Evolutionary conservation across 1,140 invertebrate genomes (phyloP).

Genomic region (Acromyrmex echinatior): DNA sequence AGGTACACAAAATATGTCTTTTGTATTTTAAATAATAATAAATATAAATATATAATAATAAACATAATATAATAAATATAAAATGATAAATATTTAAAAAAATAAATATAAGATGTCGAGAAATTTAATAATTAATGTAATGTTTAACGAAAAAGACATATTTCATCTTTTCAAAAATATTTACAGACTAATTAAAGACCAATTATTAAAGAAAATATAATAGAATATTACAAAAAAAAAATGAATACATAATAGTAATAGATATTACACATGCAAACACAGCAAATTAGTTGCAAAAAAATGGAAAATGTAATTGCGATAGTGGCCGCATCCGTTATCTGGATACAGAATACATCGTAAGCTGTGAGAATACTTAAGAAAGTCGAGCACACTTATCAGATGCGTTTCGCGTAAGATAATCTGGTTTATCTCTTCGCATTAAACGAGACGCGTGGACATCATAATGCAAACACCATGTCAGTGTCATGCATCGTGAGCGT

Average conservation of each 20-base stretch:
- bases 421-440: conserved; percentile 44
- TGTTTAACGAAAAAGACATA: neutral
- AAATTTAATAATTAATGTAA: no score
- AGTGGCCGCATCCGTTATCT: neutral
- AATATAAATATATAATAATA: neutral
- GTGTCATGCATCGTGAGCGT: neutral
- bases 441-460: conserved; percentile 29
- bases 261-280: neutral
- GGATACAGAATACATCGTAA: neutral
- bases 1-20: neutral
- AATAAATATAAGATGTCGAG: neutral
- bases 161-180: neutral
- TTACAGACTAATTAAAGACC: neutral
- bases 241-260: neutral
- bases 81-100: neutral
- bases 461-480: conserved; percentile 25
- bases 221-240: neutral
- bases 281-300: neutral
- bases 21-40: neutral
- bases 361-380: neutral
- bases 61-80: no score
- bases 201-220: neutral
- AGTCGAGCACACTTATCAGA: neutral
- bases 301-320: neutral
- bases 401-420: conserved; percentile 1